A percentile compares a stretch with the other conserved stretches of the same genome.
Conservation (phyloP, 2,797 vertebrate genomes). For the Bradypodion pumilum region DNA sequence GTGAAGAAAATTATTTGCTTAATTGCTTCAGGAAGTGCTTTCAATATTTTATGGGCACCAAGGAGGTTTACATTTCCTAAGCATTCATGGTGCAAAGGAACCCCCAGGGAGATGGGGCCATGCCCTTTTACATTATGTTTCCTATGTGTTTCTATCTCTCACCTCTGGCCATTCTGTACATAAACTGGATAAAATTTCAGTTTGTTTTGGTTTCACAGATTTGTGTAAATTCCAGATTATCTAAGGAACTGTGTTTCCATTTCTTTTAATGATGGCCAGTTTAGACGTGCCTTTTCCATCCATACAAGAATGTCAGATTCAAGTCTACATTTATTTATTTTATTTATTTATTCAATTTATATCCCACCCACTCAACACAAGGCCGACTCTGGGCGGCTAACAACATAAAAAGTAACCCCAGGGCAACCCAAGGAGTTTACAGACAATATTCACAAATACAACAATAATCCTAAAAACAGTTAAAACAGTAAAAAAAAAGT, state of each 20-base stretch:
- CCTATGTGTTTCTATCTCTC: slow-evolving; percentile 24
- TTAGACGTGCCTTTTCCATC: background rate
- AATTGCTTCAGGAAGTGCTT: slow-evolving; percentile 61
- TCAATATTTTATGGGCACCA: slow-evolving; percentile 65
- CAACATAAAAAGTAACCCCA: too few relatives aligned
- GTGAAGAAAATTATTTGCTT: slow-evolving; percentile 62
- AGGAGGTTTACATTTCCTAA: slow-evolving; percentile 11
- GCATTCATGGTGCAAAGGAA: background rate
- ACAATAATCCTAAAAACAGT: too few relatives aligned
- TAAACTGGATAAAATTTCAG: slow-evolving; percentile 22
- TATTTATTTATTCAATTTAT: too few relatives aligned
- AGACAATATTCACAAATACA: too few relatives aligned
- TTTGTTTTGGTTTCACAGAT: background rate
- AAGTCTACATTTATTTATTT: too few relatives aligned
- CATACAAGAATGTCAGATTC: background rate
- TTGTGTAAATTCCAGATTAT: slow-evolving; percentile 12
- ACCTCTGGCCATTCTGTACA: slow-evolving; percentile 6
- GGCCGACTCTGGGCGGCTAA: too few relatives aligned
- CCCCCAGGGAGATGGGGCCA: slow-evolving; percentile 10
- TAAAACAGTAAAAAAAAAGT: too few relatives aligned
- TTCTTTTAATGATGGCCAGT: background rate
- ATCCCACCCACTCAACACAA: too few relatives aligned
- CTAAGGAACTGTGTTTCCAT: background rate
- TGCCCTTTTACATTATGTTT: slow-evolving; percentile 61
- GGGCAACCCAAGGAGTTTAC: too few relatives aligned